A percentile compares a stretch with the other conserved stretches of the same genome.
Evolutionary conservation across 2,797 vertebrate genomes (phyloP).

Genomic region (Chiloscyllium punctatum): DNA sequence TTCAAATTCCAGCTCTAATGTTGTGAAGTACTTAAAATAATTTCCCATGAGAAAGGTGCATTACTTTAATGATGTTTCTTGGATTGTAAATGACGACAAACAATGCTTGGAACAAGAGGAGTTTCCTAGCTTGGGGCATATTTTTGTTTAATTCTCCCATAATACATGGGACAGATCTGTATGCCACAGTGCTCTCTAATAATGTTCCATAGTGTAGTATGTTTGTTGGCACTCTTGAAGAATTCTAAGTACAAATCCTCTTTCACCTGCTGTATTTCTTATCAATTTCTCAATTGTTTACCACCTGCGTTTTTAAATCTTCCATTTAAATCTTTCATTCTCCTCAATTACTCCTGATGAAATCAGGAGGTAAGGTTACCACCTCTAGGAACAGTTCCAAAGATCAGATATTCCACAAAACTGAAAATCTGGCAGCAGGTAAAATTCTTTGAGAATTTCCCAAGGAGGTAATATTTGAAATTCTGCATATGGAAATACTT

Average conservation of each 20-base stretch:
- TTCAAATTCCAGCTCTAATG: neutral
- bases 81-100: neutral
- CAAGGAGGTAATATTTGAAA: neutral
- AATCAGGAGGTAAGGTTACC: neutral
- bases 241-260: neutral
- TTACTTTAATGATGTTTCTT: neutral
- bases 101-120: no score
- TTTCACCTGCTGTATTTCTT: neutral
- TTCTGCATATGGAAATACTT: neutral
- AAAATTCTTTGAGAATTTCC: neutral
- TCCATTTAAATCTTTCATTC: neutral
- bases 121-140: neutral
- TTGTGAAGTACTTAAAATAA: neutral
- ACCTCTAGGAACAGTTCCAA: neutral
- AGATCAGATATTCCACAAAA: neutral
- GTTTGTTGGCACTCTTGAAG: neutral
- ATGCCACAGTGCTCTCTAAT: neutral
- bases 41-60: neutral
- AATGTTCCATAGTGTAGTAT: neutral
- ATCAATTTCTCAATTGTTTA: neutral
- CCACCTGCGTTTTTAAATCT: neutral
- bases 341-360: neutral
- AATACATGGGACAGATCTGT: neutral
- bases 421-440: neutral
- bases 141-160: neutral